Evolutionary conservation across 1,140 invertebrate genomes (phyloP).

Genomic region (Mamestra configurata): DNA sequence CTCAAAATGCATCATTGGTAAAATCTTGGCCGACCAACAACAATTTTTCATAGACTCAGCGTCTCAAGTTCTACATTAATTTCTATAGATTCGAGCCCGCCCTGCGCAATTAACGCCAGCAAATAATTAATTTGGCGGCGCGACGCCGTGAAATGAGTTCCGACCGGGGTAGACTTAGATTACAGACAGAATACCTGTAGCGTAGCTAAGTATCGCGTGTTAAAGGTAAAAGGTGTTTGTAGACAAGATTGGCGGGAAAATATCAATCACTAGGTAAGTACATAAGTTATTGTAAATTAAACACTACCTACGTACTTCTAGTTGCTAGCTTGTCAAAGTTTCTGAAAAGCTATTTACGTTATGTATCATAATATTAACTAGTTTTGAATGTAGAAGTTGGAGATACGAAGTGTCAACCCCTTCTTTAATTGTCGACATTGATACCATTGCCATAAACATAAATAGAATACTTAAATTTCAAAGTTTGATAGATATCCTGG

Average conservation of each 20-base stretch:
- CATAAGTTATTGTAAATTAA: no score
- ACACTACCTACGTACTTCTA: no score
- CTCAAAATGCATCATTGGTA: neutral
- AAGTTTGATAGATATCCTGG: no score
- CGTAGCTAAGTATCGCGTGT: neutral
- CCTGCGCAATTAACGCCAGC: constrained; percentile 40
- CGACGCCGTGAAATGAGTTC: constrained; percentile 46
- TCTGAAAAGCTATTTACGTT: no score
- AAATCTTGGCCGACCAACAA: neutral
- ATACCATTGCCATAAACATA: no score
- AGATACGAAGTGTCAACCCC: no score
- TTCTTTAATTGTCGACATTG: no score
- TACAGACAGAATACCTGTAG: constrained; percentile 9
- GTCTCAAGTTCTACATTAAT: constrained; percentile 9
- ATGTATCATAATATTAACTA: no score
- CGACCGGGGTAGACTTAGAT: constrained; percentile 43
- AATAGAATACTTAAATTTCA: no score
- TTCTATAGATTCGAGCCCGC: constrained; percentile 30
- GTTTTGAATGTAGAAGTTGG: no score
- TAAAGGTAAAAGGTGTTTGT: neutral
- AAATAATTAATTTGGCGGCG: constrained; percentile 47
- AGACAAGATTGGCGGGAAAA: neutral
- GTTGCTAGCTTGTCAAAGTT: no score
- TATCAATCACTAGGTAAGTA: neutral
- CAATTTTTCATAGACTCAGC: neutral